These are phyloP conservation scores for Danio rerio DNA, from an alignment of 2,113 vertebrate genomes.

Conservation along the genomic window GRCz12tu NC_133184.1:22174001-22174500, in stretches of 20 bases:
- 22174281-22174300: background rate
- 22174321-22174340: background rate
- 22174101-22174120: no score
- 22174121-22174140: no score
- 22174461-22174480: background rate
- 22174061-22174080: background rate
- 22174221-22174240: background rate
- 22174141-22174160: no score
- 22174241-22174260: background rate
- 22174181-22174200: no score
- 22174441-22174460: background rate
- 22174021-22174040: background rate
- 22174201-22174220: background rate
- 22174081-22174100: background rate
- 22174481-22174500: no score
- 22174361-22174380: background rate
- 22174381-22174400: background rate
- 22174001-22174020: background rate
- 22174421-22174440: background rate
- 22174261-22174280: background rate
- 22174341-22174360: conserved; percentile 7
- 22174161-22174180: no score
- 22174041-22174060: conserved; percentile 18
- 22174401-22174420: background rate
- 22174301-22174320: conserved; percentile 9